A percentile compares a stretch with the other conserved stretches of the same genome.
Evolutionary conservation across 2,113 vertebrate species (phyloP).

Genomic region (Leucosticte australis): DNA sequence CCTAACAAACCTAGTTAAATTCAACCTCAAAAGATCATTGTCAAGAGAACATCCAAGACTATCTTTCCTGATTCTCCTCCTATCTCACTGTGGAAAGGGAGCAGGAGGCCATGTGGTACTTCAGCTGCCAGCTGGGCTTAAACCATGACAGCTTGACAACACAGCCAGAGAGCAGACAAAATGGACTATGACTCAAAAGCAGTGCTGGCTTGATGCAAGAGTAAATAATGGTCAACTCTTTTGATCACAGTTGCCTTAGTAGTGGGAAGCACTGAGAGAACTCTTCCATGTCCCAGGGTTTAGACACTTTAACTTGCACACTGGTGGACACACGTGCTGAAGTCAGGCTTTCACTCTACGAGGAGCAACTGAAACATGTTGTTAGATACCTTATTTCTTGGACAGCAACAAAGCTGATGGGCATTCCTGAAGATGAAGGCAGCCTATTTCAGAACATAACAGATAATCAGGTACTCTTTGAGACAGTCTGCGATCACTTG

Average conservation of each 20-base stretch:
- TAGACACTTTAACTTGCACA: neutral
- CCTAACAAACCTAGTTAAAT: neutral
- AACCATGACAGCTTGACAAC: neutral
- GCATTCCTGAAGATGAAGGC: neutral
- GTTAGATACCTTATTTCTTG: neutral
- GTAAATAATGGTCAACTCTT: neutral
- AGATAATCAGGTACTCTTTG: neutral
- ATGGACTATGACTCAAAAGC: neutral
- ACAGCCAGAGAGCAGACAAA: neutral
- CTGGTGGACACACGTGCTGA: neutral
- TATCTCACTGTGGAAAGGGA: neutral
- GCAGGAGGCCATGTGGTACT: neutral
- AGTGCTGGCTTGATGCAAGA: neutral
- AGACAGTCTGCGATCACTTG: neutral
- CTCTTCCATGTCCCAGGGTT: neutral
- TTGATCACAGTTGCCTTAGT: neutral
- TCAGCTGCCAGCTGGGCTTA: neutral
- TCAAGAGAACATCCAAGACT: neutral
- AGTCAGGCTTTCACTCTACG: neutral
- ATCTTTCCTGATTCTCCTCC: neutral
- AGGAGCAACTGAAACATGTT: neutral
- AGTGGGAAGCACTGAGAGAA: neutral
- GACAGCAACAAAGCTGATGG: neutral
- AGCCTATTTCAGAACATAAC: neutral
- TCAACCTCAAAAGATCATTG: neutral